Evolutionary conservation across 1,140 invertebrate genomes (phyloP).

Genomic region (Drosophila jambulina): DNA sequence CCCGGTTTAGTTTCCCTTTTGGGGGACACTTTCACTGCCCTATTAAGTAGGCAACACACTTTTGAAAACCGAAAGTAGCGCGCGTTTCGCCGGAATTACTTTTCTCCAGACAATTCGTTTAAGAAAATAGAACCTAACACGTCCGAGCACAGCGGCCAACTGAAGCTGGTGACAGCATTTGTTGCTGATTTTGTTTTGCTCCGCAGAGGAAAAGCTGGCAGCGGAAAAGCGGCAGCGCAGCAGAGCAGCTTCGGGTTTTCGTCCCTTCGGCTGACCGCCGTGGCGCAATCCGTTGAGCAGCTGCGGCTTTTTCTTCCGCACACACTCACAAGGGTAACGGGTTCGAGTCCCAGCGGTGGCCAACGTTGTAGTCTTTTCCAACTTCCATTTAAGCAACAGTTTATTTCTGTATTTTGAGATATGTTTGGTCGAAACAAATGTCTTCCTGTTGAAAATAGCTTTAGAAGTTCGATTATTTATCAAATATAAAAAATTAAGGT

Average conservation of each 20-base stretch:
- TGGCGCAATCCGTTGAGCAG: constrained; percentile 17
- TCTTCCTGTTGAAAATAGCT: background rate
- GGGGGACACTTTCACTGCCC: constrained; percentile 14
- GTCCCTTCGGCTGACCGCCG: constrained; percentile 45
- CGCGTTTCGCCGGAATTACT: constrained; percentile 14
- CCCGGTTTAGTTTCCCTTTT: constrained; percentile 14
- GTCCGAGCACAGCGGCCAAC: constrained; percentile 68
- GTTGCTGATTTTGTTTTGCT: constrained; percentile 78
- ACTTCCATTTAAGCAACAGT: background rate
- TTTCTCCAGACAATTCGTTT: background rate
- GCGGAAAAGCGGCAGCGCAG: constrained; percentile 40
- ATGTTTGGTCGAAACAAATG: background rate
- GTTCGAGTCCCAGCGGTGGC: constrained; percentile 19
- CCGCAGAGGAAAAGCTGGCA: constrained; percentile 42
- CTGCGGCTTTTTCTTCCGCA: constrained; percentile 13
- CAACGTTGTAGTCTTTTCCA: background rate
- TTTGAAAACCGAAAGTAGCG: constrained; percentile 52
- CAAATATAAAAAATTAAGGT: background rate
- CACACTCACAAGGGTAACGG: background rate
- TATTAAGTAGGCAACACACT: constrained; percentile 46
- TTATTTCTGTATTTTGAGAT: constrained; percentile 8
- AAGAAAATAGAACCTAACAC: constrained; percentile 49
- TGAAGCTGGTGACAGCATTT: constrained; percentile 73
- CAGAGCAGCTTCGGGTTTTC: constrained; percentile 43
- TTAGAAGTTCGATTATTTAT: background rate